Conservation (phyloP, 2,797 vertebrate genomes). For the Ptychobarbus kaznakovi region DNA sequence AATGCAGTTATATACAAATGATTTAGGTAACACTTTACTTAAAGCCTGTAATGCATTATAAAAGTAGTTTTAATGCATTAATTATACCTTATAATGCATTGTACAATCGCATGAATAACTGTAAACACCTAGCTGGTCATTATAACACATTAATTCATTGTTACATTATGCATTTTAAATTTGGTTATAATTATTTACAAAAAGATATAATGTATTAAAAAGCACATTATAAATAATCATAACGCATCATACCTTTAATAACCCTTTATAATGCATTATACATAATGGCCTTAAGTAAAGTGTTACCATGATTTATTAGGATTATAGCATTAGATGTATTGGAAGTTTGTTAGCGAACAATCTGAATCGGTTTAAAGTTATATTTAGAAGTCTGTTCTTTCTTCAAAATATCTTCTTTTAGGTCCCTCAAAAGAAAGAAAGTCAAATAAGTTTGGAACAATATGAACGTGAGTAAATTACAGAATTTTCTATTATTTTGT, state of each 20-base stretch:
- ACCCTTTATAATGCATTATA: background rate
- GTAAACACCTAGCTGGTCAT: background rate
- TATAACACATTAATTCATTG: background rate
- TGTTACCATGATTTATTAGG: background rate
- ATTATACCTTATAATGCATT: background rate
- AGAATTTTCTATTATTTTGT: background rate
- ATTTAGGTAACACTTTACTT: background rate
- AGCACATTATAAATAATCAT: background rate
- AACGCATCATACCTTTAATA: background rate
- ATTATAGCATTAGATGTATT: background rate
- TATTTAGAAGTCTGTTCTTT: background rate
- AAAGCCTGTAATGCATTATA: background rate
- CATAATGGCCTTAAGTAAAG: background rate
- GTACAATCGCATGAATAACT: background rate
- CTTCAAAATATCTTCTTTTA: background rate
- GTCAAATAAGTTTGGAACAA: background rate
- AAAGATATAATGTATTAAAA: background rate
- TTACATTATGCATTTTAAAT: background rate
- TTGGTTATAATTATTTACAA: background rate
- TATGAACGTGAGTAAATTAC: background rate
- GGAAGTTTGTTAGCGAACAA: background rate
- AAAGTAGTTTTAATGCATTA: background rate
- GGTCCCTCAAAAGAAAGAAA: background rate
- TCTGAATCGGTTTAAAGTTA: background rate
- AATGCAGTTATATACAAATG: background rate